Conservation (phyloP, 2,113 vertebrate species). For the Notiomystis cincta region DNA sequence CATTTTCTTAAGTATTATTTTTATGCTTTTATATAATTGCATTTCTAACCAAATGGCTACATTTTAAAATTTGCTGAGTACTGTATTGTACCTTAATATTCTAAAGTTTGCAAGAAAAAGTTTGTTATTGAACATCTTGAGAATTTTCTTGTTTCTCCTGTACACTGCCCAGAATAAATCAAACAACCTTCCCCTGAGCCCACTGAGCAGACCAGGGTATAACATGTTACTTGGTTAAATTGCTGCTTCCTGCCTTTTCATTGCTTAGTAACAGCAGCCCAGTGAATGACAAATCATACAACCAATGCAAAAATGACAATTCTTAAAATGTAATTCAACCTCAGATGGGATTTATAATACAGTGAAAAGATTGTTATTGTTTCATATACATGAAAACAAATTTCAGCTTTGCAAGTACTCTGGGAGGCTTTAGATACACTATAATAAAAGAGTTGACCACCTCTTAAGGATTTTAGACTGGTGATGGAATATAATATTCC, state of each 20-base stretch:
- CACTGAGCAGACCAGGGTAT: fast-evolving
- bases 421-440: neutral
- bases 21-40: neutral
- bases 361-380: neutral
- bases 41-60: neutral
- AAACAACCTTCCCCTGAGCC: neutral
- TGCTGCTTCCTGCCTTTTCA: neutral
- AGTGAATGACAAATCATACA: neutral
- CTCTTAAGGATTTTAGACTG: neutral
- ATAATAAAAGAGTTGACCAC: neutral
- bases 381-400: neutral
- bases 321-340: neutral
- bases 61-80: neutral
- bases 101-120: neutral
- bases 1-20: neutral
- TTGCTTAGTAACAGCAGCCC: neutral
- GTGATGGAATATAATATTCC: neutral
- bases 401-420: neutral
- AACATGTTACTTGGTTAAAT: neutral
- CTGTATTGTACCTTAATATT: neutral
- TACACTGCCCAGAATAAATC: neutral
- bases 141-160: neutral
- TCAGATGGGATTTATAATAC: neutral
- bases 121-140: neutral
- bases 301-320: neutral